These are phyloP conservation scores for Alauda arvensis DNA, from an alignment of 2,797 vertebrate genomes.

Conservation along the genomic window DNA sequence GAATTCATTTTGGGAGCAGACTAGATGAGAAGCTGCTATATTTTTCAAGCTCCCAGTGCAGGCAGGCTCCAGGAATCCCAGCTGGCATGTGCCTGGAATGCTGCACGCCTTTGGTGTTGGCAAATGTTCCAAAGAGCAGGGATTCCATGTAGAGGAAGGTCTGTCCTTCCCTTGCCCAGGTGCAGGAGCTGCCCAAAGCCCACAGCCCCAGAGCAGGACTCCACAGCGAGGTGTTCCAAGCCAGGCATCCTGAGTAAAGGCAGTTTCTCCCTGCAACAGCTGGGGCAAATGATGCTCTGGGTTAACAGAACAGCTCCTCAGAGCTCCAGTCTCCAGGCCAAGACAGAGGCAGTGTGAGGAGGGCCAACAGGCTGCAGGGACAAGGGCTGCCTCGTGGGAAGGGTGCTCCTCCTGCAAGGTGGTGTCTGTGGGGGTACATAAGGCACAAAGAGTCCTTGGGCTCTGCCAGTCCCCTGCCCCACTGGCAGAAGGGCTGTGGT, in stretches of 20 bases:
- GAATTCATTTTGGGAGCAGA: constrained; percentile 18
- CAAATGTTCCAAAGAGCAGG: fast-evolving
- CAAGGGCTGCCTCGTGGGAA: not conserved
- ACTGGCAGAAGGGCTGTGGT: fast-evolving
- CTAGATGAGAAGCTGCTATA: not conserved
- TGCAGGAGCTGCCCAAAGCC: not conserved
- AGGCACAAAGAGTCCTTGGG: not conserved
- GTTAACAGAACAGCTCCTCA: not conserved
- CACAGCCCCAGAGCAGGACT: fast-evolving
- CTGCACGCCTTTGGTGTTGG: not conserved
- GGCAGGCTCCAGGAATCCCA: not conserved
- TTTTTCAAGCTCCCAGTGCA: not conserved
- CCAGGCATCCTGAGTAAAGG: not conserved
- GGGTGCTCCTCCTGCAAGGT: fast-evolving
- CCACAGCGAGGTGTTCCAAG: not conserved
- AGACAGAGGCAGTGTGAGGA: fast-evolving
- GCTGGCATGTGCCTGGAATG: not conserved
- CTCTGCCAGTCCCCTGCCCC: fast-evolving
- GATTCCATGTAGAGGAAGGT: not conserved
- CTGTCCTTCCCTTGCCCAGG: not conserved
- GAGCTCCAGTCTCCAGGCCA: not conserved
- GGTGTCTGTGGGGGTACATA: fast-evolving
- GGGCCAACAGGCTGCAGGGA: not conserved
- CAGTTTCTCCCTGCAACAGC: not conserved
- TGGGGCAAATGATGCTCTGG: not conserved